These are phyloP conservation scores for Leptodirus hochenwartii DNA, from an alignment of 2,888 invertebrate species.

Conservation along the genomic window DNA sequence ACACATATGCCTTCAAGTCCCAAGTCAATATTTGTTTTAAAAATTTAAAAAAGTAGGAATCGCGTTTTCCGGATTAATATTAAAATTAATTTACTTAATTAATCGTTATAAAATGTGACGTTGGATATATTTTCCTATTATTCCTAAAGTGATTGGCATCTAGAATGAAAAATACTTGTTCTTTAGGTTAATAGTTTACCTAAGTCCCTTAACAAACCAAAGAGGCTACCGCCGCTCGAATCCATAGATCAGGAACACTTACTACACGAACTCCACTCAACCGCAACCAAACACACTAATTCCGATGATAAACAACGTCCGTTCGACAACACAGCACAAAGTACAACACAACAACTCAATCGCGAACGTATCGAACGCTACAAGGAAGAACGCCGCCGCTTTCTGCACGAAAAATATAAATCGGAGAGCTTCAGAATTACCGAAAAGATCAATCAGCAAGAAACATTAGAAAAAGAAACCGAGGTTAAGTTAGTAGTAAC, in stretches of 20 bases:
- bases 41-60: too few species aligned
- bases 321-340: conserved; percentile 16
- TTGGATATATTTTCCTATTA: too few species aligned
- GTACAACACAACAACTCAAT: conserved; percentile 31
- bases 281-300: too few species aligned
- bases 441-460: background rate
- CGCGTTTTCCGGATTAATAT: too few species aligned
- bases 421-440: conserved; percentile 49
- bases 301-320: conserved; percentile 14
- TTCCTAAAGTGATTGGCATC: too few species aligned
- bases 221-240: conserved; percentile 29
- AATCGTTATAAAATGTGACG: conserved; percentile 3
- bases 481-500: conserved; percentile 11
- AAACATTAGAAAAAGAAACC: conserved; percentile 3
- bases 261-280: conserved; percentile 22
- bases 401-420: conserved; percentile 70
- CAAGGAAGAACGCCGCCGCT: conserved; percentile 75
- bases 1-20: too few species aligned
- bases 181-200: conserved; percentile 39
- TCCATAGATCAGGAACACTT: conserved; percentile 14
- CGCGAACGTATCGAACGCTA: conserved; percentile 77
- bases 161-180: too few species aligned
- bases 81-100: too few species aligned
- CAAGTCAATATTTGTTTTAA: too few species aligned
- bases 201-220: conserved; percentile 36